These are phyloP conservation scores for Apis dorsata DNA, from an alignment of 1,140 invertebrate species.

Conservation along the genomic window DNA sequence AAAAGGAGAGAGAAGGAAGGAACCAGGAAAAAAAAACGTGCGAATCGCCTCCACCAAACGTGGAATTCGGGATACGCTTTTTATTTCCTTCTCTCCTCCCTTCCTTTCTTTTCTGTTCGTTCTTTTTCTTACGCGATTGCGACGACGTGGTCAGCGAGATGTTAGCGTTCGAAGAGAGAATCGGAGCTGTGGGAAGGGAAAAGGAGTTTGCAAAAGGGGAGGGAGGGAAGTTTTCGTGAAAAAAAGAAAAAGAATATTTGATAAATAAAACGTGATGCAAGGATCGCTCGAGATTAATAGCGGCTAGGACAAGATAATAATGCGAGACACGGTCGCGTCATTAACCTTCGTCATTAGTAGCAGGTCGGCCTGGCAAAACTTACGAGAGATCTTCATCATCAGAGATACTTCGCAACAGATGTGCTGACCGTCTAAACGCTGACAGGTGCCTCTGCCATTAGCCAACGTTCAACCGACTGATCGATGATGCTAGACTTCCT, in stretches of 20 bases:
- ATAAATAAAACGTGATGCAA: too few species aligned
- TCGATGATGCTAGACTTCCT: not conserved
- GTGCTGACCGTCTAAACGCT: not conserved
- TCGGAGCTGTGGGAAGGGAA: not conserved
- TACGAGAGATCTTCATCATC: slow-evolving; percentile 10
- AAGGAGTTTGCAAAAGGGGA: too few species aligned
- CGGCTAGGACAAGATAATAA: not conserved
- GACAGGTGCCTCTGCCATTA: slow-evolving; percentile 11
- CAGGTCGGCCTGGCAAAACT: slow-evolving; percentile 3
- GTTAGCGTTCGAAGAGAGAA: not conserved
- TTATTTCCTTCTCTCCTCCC: not conserved
- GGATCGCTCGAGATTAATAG: not conserved
- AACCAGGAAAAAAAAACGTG: slow-evolving; percentile 37
- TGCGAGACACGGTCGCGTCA: not conserved
- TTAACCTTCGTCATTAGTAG: not conserved
- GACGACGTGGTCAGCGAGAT: not conserved
- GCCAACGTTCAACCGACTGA: not conserved
- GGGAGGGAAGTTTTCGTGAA: not conserved
- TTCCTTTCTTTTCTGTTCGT: not conserved
- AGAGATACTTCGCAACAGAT: slow-evolving; percentile 9
- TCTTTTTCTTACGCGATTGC: not conserved
- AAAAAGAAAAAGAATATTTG: too few species aligned
- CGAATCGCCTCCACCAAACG: slow-evolving; percentile 51
- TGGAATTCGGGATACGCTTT: slow-evolving; percentile 30
- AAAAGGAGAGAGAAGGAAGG: not conserved